Evolutionary conservation across 1,140 invertebrate species (phyloP).

Genomic region (Gonioctena quinquepunctata): DNA sequence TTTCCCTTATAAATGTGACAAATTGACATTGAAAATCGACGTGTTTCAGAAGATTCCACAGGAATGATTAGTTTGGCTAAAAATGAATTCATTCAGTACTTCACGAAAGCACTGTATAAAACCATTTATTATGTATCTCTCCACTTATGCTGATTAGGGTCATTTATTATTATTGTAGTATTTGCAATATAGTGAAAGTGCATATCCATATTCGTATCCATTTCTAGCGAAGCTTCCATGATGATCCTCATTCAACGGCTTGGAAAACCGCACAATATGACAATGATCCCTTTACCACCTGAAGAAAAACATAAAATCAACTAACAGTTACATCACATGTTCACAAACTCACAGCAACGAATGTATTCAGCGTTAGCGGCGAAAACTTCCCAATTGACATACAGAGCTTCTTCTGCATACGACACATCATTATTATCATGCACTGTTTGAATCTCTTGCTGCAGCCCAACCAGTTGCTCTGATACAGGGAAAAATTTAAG

Average conservation of each 20-base stretch:
- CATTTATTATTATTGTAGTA: too few relatives aligned
- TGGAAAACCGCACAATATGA: constrained; percentile 35
- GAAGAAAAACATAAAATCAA: constrained; percentile 19
- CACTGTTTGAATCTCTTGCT: constrained; percentile 39
- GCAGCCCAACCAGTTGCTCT: constrained; percentile 41
- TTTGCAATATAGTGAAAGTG: too few relatives aligned
- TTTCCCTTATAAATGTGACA: too few relatives aligned
- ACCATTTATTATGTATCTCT: too few relatives aligned
- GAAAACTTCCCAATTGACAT: constrained; percentile 48
- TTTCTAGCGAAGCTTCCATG: too few relatives aligned
- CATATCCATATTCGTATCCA: too few relatives aligned
- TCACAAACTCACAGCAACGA: constrained; percentile 36
- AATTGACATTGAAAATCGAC: too few relatives aligned
- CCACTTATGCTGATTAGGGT: too few relatives aligned
- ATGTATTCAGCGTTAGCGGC: constrained; percentile 43
- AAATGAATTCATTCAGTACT: too few relatives aligned
- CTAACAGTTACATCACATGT: neutral
- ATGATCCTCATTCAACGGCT: constrained; percentile 7
- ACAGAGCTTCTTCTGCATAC: constrained; percentile 40
- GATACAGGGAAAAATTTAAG: constrained; percentile 34
- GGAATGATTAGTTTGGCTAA: too few relatives aligned
- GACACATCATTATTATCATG: constrained; percentile 42
- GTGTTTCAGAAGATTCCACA: too few relatives aligned
- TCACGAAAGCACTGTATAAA: too few relatives aligned
- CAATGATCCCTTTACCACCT: constrained; percentile 30